These are phyloP conservation scores for Scelioninae gen. 1 DNA, from an alignment of 2,888 invertebrate species.

Conservation along the genomic window DNA sequence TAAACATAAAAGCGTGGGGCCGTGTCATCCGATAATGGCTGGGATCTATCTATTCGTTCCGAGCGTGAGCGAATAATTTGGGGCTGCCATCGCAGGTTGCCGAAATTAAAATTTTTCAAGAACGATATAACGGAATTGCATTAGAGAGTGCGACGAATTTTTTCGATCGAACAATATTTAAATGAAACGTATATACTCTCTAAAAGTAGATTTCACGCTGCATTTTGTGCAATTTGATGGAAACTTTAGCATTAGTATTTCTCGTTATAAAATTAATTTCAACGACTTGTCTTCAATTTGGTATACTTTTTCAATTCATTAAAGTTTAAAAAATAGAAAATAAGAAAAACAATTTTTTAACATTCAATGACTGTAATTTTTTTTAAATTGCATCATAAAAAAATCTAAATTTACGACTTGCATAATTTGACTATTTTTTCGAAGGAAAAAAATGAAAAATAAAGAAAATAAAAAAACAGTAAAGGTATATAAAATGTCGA, in stretches of 20 bases:
- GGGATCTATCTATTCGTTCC: conserved; percentile 70
- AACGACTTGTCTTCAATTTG: no score
- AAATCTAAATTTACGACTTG: no score
- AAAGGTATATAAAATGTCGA: neutral
- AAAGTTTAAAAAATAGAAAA: no score
- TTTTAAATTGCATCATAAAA: no score
- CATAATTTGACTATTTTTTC: neutral
- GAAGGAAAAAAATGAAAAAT: neutral
- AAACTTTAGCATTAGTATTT: conserved; percentile 16
- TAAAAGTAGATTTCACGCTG: neutral
- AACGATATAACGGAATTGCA: conserved; percentile 60
- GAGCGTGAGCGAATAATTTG: conserved; percentile 69
- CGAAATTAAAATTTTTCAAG: conserved; percentile 67
- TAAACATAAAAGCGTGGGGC: conserved; percentile 83
- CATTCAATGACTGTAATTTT: no score
- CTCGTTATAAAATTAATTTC: no score
- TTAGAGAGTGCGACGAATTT: conserved; percentile 49
- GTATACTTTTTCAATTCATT: no score
- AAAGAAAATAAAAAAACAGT: neutral
- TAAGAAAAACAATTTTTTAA: no score
- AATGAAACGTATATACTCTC: conserved; percentile 28
- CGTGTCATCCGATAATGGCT: conserved; percentile 84
- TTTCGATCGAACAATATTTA: conserved; percentile 43
- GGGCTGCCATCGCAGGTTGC: conserved; percentile 54
- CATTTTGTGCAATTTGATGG: neutral